phyloP scores from a whole-genome alignment of 2,113 vertebrate genomes.

The Cygnus atratus region DNA sequence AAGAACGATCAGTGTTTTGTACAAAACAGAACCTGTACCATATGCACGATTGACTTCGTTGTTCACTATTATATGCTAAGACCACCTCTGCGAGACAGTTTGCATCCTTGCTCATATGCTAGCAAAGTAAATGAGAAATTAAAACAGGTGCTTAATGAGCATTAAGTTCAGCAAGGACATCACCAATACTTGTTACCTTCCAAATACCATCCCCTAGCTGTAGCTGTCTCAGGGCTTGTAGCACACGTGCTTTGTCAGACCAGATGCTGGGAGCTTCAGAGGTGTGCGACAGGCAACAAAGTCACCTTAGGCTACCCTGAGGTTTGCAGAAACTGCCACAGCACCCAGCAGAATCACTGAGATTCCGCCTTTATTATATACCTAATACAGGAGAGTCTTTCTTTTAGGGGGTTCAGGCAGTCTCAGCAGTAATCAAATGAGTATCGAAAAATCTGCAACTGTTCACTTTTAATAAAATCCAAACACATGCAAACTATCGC shows the following conservation, averaged over 20 bases:
- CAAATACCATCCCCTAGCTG: neutral
- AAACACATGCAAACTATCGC: neutral
- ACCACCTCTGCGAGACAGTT: neutral
- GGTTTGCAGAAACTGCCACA: neutral
- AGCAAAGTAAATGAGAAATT: conserved; percentile 4
- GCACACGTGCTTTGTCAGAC: neutral
- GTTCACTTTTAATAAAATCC: neutral
- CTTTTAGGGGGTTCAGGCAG: neutral
- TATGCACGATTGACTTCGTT: neutral
- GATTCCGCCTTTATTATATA: neutral
- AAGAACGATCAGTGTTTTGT: neutral
- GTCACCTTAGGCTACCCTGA: accelerated
- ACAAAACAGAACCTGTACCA: neutral
- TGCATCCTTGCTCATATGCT: neutral
- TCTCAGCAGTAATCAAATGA: neutral
- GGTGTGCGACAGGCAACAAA: neutral
- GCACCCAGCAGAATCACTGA: neutral
- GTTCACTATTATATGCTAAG: neutral
- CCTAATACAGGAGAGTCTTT: neutral
- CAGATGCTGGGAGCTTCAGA: neutral
- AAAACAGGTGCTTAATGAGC: conserved; percentile 43
- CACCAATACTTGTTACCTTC: neutral
- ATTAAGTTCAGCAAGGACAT: conserved; percentile 23
- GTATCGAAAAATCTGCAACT: neutral
- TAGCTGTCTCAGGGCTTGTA: neutral